Evolutionary conservation across 2,113 vertebrate species (phyloP).

Genomic region (Pituophis catenifer): DNA sequence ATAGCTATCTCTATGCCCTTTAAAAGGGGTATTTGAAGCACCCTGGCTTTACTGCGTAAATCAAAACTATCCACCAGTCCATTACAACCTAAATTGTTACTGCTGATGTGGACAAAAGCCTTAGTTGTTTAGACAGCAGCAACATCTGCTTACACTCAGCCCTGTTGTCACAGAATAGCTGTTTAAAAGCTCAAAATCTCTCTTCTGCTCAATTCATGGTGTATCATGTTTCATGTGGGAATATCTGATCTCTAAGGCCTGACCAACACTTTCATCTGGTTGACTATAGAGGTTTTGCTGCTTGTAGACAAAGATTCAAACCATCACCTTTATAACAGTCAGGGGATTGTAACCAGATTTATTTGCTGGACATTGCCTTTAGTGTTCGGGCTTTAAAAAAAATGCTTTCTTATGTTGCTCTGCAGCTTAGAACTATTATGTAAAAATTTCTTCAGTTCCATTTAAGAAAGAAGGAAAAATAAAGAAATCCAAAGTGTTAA

Average conservation of each 20-base stretch:
- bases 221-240: slow-evolving; percentile 56
- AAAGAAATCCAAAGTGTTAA: slow-evolving; percentile 14
- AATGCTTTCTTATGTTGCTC: slow-evolving; percentile 37
- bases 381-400: slow-evolving; percentile 35
- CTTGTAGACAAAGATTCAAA: slow-evolving; percentile 68
- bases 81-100: slow-evolving; percentile 62
- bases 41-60: slow-evolving; percentile 55
- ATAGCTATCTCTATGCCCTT: slow-evolving; percentile 35
- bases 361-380: slow-evolving; percentile 36
- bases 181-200: slow-evolving; percentile 57
- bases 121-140: slow-evolving; percentile 59
- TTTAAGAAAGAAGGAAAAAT: slow-evolving; percentile 19
- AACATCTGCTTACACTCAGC: slow-evolving; percentile 67
- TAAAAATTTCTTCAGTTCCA: slow-evolving; percentile 46
- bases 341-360: slow-evolving; percentile 10
- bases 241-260: slow-evolving; percentile 50
- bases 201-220: slow-evolving; percentile 60
- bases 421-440: slow-evolving; percentile 33
- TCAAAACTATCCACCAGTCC: slow-evolving; percentile 62
- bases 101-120: slow-evolving; percentile 57
- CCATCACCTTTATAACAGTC: slow-evolving; percentile 41
- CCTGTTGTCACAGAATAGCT: slow-evolving; percentile 56
- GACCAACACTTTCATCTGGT: slow-evolving; percentile 69
- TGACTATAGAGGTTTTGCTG: slow-evolving; percentile 74
- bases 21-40: slow-evolving; percentile 54